Conservation (phyloP, 2,797 vertebrate species). For the Schizothorax lantsangensis region DNA sequence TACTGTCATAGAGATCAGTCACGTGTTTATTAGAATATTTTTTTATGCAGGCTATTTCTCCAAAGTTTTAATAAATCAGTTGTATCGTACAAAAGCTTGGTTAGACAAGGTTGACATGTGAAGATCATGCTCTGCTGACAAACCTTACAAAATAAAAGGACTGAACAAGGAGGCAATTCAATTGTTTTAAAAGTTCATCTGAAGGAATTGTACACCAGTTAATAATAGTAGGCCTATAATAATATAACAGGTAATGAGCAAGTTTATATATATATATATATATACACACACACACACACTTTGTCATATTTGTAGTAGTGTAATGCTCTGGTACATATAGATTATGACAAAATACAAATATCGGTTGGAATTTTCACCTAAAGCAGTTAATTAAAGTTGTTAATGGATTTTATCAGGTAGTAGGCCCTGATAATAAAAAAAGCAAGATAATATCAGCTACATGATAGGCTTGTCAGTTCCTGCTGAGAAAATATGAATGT, state of each 20-base stretch:
- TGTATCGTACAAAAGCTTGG: background rate
- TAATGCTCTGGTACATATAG: background rate
- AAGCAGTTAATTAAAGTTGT: background rate
- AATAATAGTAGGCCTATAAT: background rate
- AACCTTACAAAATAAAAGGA: background rate
- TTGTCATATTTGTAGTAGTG: background rate
- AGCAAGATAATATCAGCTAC: background rate
- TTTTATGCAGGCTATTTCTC: background rate
- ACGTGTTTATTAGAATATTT: background rate
- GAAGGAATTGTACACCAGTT: background rate
- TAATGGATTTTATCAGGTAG: constrained; percentile 1
- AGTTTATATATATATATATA: no score
- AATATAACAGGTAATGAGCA: background rate
- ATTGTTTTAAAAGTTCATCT: background rate
- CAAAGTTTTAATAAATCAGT: background rate
- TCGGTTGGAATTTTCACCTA: background rate
- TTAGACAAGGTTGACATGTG: background rate
- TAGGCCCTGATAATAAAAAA: constrained; percentile 2
- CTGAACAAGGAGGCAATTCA: background rate
- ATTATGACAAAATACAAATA: constrained; percentile 11
- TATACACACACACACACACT: no score
- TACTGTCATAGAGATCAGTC: background rate
- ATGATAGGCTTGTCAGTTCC: background rate
- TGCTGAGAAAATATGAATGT: background rate
- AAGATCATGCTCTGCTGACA: background rate